phyloP scores from a whole-genome alignment of 2,888 invertebrate genomes.

The Criorhina ranunculi region DNA sequence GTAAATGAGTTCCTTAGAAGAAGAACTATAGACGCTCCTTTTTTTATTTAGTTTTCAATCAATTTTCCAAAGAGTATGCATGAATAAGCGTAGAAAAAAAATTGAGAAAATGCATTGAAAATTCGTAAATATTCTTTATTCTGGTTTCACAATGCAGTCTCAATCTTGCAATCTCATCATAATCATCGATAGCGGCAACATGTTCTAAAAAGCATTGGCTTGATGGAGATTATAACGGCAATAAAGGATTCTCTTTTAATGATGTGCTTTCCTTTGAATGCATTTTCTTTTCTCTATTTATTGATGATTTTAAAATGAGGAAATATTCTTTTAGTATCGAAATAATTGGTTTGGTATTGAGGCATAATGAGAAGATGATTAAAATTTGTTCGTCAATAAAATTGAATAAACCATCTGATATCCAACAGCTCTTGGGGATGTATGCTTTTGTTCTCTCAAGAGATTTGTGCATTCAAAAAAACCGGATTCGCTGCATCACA shows the following conservation, averaged over 20 bases:
- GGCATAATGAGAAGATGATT: constrained; percentile 16
- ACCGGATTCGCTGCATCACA: no score
- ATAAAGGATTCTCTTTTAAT: constrained; percentile 50
- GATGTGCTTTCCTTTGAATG: constrained; percentile 33
- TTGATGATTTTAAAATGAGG: background rate
- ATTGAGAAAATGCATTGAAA: constrained; percentile 50
- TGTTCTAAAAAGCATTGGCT: constrained; percentile 50
- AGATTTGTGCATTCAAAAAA: no score
- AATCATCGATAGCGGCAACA: constrained; percentile 25
- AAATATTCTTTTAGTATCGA: constrained; percentile 9
- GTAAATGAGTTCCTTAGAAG: constrained; percentile 58
- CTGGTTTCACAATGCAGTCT: constrained; percentile 39
- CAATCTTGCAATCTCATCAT: constrained; percentile 22
- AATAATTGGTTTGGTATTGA: constrained; percentile 22
- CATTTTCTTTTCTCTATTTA: constrained; percentile 4
- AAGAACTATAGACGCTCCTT: background rate
- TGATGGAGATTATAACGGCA: constrained; percentile 57
- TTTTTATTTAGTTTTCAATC: constrained; percentile 29
- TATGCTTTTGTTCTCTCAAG: no score
- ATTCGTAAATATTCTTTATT: constrained; percentile 47
- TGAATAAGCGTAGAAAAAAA: constrained; percentile 31
- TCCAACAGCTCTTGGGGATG: no score
- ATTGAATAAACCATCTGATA: no score
- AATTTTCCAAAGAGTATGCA: constrained; percentile 44
- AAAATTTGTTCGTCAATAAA: background rate